Percentiles rank a stretch among this genome's conserved stretches.
Evolutionary conservation across 1,140 invertebrate genomes (phyloP).

Genomic region (Drosophila ogumai): DNA sequence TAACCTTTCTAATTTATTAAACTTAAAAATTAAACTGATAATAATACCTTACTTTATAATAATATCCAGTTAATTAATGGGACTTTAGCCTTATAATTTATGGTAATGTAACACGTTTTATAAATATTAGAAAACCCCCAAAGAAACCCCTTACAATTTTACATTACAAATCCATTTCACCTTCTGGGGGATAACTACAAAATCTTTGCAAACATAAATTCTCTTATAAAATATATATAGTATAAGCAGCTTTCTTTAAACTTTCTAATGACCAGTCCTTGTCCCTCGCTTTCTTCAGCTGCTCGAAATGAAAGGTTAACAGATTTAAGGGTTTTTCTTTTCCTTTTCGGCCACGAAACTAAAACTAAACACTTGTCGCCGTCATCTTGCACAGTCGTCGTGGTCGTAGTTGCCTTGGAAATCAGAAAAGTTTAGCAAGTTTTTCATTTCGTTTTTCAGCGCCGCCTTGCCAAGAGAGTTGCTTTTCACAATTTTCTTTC

Average conservation of each 20-base stretch:
- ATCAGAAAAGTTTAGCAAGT: constrained; percentile 72
- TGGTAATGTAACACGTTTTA: neutral
- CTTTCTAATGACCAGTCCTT: constrained; percentile 58
- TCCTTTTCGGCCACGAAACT: constrained; percentile 49
- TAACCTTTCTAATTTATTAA: neutral
- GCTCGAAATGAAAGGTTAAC: constrained; percentile 64
- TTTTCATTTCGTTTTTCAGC: constrained; percentile 48
- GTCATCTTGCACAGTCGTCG: constrained; percentile 57
- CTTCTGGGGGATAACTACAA: no score
- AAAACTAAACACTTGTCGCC: constrained; percentile 69
- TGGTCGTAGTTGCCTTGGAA: constrained; percentile 52
- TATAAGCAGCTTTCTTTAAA: constrained; percentile 49
- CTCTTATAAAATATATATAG: constrained; percentile 10
- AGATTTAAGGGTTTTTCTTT: constrained; percentile 66
- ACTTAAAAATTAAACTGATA: neutral
- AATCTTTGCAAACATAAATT: constrained; percentile 16
- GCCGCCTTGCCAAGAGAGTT: constrained; percentile 15
- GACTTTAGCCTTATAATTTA: neutral
- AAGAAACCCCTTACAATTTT: neutral
- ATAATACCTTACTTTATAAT: neutral
- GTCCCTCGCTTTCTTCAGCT: constrained; percentile 2
- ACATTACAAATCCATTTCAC: neutral
- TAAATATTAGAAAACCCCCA: neutral
- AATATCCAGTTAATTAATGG: neutral
- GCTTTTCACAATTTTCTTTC: constrained; percentile 57